Evolutionary conservation across 2,113 vertebrate genomes (phyloP).

Genomic region (Pterophyllum scalare): DNA sequence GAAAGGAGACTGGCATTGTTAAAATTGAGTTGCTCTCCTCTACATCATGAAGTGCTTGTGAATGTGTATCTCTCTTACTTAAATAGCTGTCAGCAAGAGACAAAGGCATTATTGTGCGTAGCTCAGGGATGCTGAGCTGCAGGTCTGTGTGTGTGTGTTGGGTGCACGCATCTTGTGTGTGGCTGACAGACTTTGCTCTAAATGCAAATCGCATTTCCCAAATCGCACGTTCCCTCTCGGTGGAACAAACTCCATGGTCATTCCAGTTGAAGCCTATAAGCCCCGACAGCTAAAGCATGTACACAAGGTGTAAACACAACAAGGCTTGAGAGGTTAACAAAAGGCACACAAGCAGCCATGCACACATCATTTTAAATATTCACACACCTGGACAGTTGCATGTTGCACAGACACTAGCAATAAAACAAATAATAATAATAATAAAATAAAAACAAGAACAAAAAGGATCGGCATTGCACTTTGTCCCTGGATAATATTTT

Average conservation of each 20-base stretch:
- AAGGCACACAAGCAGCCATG: conserved; percentile 34
- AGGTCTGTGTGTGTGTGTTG: not conserved
- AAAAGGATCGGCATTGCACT: conserved; percentile 70
- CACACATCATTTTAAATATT: conserved; percentile 23
- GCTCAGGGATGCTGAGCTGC: conserved; percentile 3
- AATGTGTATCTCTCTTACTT: not conserved
- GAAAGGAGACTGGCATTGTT: not conserved
- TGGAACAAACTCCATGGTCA: conserved; percentile 15
- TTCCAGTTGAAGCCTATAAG: not conserved
- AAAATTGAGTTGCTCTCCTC: not conserved
- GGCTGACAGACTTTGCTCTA: conserved; percentile 6
- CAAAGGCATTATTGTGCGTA: not conserved
- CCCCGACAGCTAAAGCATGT: conserved; percentile 1
- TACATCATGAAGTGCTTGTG: not conserved
- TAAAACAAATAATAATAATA: not conserved
- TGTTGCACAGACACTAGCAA: conserved; percentile 18
- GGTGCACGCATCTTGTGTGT: too few species aligned
- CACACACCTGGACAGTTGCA: conserved; percentile 23
- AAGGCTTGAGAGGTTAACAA: not conserved
- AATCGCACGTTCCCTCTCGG: not conserved
- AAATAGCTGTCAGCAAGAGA: conserved; percentile 3
- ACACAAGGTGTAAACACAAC: conserved; percentile 14
- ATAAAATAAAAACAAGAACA: not conserved
- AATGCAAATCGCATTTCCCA: conserved; percentile 31
- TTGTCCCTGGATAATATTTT: conserved; percentile 55